Evolutionary conservation across 2,113 vertebrate genomes (phyloP), one percentile per base, ranked within the genome.

Genomic region (Phycodurus eques): DNA sequence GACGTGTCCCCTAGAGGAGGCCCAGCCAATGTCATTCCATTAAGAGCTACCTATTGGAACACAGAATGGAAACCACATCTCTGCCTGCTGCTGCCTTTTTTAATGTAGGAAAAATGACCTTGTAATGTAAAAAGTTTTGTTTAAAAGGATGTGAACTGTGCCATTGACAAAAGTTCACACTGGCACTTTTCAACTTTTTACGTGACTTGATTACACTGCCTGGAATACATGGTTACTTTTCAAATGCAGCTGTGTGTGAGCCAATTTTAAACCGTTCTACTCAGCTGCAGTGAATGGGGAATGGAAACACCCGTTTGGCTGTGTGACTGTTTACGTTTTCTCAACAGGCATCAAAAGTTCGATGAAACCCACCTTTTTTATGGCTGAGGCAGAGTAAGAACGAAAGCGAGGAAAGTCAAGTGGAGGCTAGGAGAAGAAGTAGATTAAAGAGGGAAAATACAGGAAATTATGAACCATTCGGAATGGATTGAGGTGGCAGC

Each of bases 311-410:
- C 65, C 33, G 70, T 79, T 78, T 86, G 84, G 83, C 87, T 74
- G 74, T 73, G 64, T 76, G 80, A 85, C 82, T 93, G 89, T 91
- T 91, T 92, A 86, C 82, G 77, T 90, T 91, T 87, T 90, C 87
- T 92, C 88, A 92, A 90, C 90, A 92, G 87, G 88, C 88, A 88
- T 84, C 76, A 79, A 82, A 86, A 88, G 88, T 89, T 90, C 78
- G 77, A 87, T 89, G 83, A 86, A 87, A 84, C 65, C 75, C 79
- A 73, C 74, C 65, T 46, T 20, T 71, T 71, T 79, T 59, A 20
- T 10, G 79, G 77, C 77, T 79, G 78, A 72, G 51, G 70, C 59
- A 39, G 35, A 66, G 68, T 59, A 60, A 67, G 47, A 43, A 12
- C 15, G 46, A n/a, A 71, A 67, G 59, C 27, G 19, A 2, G 84